Evolutionary conservation across 1,140 invertebrate species (phyloP).

Genomic region (Drepana arcuata): DNA sequence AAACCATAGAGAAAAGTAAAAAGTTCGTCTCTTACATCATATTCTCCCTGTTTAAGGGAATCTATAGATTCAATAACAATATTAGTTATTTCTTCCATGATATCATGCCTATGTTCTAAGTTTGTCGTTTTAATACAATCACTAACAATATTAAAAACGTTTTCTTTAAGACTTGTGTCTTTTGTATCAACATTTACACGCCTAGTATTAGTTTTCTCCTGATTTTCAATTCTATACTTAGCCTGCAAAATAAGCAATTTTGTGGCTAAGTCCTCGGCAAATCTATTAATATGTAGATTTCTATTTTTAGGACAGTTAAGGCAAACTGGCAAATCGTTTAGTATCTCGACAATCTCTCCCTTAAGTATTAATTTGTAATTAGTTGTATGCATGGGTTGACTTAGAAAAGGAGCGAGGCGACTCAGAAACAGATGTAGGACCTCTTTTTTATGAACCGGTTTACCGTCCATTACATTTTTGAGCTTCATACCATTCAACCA

Average conservation of each 20-base stretch:
- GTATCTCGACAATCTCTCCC: conserved; percentile 8
- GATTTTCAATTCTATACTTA: too few species aligned
- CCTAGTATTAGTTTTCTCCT: too few species aligned
- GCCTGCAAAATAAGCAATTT: conserved; percentile 3
- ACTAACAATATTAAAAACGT: too few species aligned
- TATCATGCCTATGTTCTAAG: too few species aligned
- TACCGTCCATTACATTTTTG: neutral
- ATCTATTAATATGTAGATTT: conserved; percentile 6
- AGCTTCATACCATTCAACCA: conserved; percentile 5
- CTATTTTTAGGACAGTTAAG: conserved; percentile 1
- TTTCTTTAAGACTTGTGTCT: too few species aligned
- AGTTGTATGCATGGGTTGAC: conserved; percentile 2
- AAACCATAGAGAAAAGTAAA: neutral
- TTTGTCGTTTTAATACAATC: too few species aligned
- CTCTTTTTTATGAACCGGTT: conserved; percentile 1
- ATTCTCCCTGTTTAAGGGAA: neutral
- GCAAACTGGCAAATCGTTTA: conserved; percentile 7
- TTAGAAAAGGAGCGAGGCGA: conserved; percentile 3
- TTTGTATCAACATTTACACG: too few species aligned
- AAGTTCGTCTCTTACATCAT: neutral
- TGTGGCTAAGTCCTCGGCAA: conserved; percentile 10
- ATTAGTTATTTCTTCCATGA: neutral
- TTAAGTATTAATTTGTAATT: conserved; percentile 11
- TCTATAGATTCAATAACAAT: neutral
- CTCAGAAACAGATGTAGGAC: neutral